These are phyloP conservation scores for Pseudobourletiella spinata DNA, from an alignment of 1,140 invertebrate species.

Conservation along the genomic window DNA sequence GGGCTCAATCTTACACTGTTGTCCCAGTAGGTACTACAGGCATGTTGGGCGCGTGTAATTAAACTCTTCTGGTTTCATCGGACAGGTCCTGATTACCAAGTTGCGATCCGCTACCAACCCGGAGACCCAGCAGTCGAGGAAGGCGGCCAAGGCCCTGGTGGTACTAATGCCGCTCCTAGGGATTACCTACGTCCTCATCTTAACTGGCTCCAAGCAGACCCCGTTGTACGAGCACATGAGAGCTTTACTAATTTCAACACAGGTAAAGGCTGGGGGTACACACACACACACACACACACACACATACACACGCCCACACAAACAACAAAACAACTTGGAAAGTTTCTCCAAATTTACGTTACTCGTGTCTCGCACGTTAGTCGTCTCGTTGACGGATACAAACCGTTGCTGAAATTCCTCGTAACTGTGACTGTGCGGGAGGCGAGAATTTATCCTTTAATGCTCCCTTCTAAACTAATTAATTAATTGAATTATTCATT, in stretches of 20 bases:
- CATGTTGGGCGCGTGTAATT: too few species aligned
- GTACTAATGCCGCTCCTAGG: conserved; percentile 79
- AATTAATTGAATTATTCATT: too few species aligned
- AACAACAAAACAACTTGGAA: too few species aligned
- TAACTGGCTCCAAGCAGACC: conserved; percentile 52
- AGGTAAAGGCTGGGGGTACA: conserved; percentile 52
- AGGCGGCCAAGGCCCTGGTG: conserved; percentile 79
- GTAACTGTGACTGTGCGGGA: too few species aligned
- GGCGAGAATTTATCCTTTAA: too few species aligned
- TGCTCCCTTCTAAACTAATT: too few species aligned
- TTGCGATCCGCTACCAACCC: conserved; percentile 71
- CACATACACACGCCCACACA: too few species aligned
- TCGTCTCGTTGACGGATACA: too few species aligned
- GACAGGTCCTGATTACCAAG: conserved; percentile 82
- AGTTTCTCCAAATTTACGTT: too few species aligned
- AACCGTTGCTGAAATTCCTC: too few species aligned
- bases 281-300: background rate
- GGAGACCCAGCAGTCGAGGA: conserved; percentile 78
- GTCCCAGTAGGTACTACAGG: background rate
- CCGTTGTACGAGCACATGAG: conserved; percentile 41
- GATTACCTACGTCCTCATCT: conserved; percentile 71
- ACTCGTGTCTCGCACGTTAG: too few species aligned
- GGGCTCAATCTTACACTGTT: background rate
- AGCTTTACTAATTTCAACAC: conserved; percentile 65
- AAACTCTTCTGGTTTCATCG: conserved; percentile 2